Conservation (phyloP, 2,113 vertebrate species). For the Cavia aperea region DNA sequence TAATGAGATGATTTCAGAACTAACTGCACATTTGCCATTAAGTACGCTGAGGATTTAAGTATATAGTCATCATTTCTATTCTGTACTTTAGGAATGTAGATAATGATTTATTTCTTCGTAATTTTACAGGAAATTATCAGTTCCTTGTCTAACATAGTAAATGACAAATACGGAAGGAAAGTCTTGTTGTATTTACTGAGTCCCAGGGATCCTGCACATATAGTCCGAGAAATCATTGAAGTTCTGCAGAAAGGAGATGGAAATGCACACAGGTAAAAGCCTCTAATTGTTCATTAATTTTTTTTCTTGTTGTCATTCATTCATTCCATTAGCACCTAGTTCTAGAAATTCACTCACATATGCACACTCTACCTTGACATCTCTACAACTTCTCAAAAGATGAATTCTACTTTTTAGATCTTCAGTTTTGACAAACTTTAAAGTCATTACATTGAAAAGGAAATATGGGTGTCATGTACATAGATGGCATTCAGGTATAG, state of each 20-base stretch:
- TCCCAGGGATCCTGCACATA: slow-evolving; percentile 88
- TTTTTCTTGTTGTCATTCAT: background rate
- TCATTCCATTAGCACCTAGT: accelerated
- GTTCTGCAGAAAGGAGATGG: slow-evolving; percentile 87
- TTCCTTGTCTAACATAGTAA: slow-evolving; percentile 82
- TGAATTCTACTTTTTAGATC: background rate
- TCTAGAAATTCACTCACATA: accelerated
- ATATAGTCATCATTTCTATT: background rate
- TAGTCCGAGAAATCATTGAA: slow-evolving; percentile 88
- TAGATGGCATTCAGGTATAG: background rate
- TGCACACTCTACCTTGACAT: background rate
- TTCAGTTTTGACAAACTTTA: slow-evolving; percentile 14
- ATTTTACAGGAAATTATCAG: slow-evolving; percentile 84
- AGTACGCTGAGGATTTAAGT: background rate
- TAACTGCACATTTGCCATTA: background rate
- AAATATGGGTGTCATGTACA: background rate
- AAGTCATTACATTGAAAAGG: background rate
- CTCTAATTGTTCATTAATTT: background rate
- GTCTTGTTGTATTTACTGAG: slow-evolving; percentile 89
- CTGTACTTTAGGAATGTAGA: background rate
- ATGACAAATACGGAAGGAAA: slow-evolving; percentile 92
- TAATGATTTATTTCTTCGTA: background rate
- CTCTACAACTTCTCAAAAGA: background rate
- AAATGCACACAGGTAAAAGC: slow-evolving; percentile 86
- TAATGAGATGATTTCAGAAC: background rate